Evolutionary conservation across 2,888 invertebrate genomes (phyloP), one percentile per base, ranked within the genome.

Genomic region (Chalcis sispes): DNA sequence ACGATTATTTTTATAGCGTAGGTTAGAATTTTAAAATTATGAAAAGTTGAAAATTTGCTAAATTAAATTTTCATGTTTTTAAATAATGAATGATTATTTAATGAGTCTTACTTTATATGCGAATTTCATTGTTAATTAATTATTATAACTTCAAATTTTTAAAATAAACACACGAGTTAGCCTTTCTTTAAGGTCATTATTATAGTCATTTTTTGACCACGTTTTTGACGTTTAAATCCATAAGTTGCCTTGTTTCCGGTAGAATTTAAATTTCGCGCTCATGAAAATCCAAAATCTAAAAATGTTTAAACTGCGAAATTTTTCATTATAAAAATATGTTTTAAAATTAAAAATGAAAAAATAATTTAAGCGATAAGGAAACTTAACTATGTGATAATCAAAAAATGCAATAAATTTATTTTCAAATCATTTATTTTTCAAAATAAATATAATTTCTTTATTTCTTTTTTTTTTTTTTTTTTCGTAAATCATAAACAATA

Each of bases 81-180:
- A 25, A 54, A 5, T 5, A 36, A 1, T 32, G 23, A 32, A n/a
- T 29, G 46, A 56, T 42, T 5, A 29, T 32, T 59, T 56, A 32
- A 48, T 66, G 59, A 64, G 36, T 59, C 62, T 84, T 87, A 91
- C 91, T 89, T 91, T 91, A 80, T 90, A 91, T 1, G 91, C 86
- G 83, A 91, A 91, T 83, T 91, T 91, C 91, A 91, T 91, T 77
- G 82, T 89, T 20, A 10, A 78, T 75, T 46, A 18, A 61, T 32
- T 13, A 29, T 29, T 46, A 8, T 10, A 64, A 64, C n/a, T 79
- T n/a, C 56, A 36, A 73, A 66, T 50, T 48, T 72, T 46, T 20
- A 72, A 73, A 69, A 69, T 71, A 75, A 79, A 72, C 29, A 78
- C 73, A 75, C 64, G 74, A 78, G 77, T 79, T 62, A 50, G 40